phyloP scores from a whole-genome alignment of 2,113 vertebrate genomes.

The Epinephelus moara region DNA sequence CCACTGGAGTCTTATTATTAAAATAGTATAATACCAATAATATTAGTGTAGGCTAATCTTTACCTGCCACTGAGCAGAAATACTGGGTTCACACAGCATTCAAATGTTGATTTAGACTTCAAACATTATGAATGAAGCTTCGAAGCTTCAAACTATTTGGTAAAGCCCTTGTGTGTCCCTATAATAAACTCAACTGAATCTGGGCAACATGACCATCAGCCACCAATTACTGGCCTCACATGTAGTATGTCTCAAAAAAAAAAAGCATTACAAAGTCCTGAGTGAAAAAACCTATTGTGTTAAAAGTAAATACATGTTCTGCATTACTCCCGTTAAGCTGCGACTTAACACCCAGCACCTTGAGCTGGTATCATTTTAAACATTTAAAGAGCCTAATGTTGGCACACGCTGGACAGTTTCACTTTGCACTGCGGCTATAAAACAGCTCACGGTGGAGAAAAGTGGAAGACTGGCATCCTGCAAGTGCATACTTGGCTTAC shows the following conservation, averaged over 20 bases:
- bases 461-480: neutral
- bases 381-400: slow-evolving; percentile 1
- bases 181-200: neutral
- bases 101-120: too few relatives aligned
- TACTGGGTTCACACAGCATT: too few relatives aligned
- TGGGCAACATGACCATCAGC: neutral
- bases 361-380: neutral
- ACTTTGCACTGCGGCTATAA: slow-evolving; percentile 4
- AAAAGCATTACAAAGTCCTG: neutral
- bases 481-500: slow-evolving; percentile 1
- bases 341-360: neutral
- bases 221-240: neutral
- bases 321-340: neutral
- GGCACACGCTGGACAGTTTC: neutral
- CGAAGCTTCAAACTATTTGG: too few relatives aligned
- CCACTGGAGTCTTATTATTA: too few relatives aligned
- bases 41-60: too few relatives aligned
- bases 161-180: neutral
- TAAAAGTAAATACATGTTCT: neutral
- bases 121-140: too few relatives aligned
- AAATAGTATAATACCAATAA: too few relatives aligned
- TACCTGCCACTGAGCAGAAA: too few relatives aligned
- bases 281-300: neutral
- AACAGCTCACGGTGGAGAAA: neutral
- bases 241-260: neutral